Base-by-base conservation (phyloP, 2,888 invertebrate genomes). In the Gymnosoma rotundatum region DNA sequence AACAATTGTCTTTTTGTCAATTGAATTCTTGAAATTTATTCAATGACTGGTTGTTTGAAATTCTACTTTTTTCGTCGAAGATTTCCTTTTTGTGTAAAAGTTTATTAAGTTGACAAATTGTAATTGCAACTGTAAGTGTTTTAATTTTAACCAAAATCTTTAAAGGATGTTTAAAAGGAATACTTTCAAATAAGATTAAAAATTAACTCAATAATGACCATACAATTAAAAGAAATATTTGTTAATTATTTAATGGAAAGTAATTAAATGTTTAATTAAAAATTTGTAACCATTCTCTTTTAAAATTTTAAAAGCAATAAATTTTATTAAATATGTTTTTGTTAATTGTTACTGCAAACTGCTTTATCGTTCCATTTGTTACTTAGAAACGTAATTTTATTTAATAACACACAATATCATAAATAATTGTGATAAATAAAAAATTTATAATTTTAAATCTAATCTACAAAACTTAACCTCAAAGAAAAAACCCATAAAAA, bases 21-120 rank as follows among this genome's bases (percentile, higher is more conserved):
- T 52, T 64, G 56, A 70, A 50, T 79, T 58, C 42, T 56, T 72
- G 38, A 78, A 70, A 70, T 45, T 52, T 25, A 70, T 48, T 63
- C 45, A 63, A 52, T 78, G 48, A 48, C 60, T 67, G 38, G 1
- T 61, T 25, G 54, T 52, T 61, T 42, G 54, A 56, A 70, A 32
- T 70, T 54, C 45, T n/a, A 36, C 50, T 63, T 21, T 75, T 75
- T 21, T 56, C 21, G 20, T 54, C 12, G 20, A n/a, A 32, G 58
- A 75, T 64, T 58, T 81, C 50, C 64, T 48, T 56, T 63, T 80
- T 50, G 36, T 56, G 45, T 48, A n/a, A 56, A 78, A 63, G 38
- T 63, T 70, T 78, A 54, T 63, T 21, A 54, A 78, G 50, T 54
- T 63, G 63, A 66, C 78, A 70, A 81, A 12, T 48, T 56, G 56